Conservation (phyloP, 2,113 vertebrate genomes). For the Orthonyx spaldingii region DNA sequence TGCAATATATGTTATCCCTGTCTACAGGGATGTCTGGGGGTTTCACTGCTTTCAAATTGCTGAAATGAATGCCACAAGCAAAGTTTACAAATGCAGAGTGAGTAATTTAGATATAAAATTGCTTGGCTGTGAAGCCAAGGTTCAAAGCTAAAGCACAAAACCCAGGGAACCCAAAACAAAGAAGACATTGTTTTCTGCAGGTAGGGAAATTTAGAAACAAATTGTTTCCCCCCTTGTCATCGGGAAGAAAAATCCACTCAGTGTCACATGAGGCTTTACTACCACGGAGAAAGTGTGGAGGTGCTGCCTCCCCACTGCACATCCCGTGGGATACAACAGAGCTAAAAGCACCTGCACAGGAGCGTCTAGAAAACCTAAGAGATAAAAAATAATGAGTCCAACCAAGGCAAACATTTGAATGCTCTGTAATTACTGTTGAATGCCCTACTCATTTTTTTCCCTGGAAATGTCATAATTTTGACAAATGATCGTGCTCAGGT, state of each 20-base stretch:
- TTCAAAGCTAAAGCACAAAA: not conserved
- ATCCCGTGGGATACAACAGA: not conserved
- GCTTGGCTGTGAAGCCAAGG: not conserved
- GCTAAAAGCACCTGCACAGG: not conserved
- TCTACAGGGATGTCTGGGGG: not conserved
- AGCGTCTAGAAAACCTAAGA: not conserved
- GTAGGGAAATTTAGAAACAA: not conserved
- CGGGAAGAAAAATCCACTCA: not conserved
- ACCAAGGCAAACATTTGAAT: not conserved
- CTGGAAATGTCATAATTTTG: not conserved
- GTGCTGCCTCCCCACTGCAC: not conserved
- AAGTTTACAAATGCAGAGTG: not conserved
- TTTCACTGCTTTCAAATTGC: not conserved
- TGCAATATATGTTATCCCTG: not conserved
- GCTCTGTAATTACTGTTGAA: not conserved
- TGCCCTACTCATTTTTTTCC: not conserved
- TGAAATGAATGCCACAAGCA: not conserved
- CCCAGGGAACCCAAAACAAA: not conserved
- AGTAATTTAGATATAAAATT: not conserved
- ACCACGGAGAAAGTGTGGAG: rapidly evolving
- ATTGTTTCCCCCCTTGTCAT: not conserved
- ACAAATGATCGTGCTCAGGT: not conserved
- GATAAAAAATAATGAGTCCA: not conserved
- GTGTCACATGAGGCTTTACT: not conserved
- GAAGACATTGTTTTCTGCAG: not conserved